These are phyloP conservation scores for Lophius americanus DNA, from an alignment of 2,797 vertebrate genomes.

Conservation along the genomic window DNA sequence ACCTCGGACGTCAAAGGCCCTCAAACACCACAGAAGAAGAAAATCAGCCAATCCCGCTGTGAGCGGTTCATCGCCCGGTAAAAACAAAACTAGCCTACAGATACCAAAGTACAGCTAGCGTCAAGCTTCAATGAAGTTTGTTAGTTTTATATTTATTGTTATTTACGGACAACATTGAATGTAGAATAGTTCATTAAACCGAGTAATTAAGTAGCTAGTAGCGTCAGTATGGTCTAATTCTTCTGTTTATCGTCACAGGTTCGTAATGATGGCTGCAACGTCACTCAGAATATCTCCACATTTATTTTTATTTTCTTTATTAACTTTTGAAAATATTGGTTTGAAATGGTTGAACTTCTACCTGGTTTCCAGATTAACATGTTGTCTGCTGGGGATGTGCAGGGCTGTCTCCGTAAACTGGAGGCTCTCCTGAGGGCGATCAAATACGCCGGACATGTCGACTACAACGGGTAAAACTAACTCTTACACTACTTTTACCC, in stretches of 20 bases:
- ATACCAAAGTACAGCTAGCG: background rate
- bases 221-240: no score
- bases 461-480: constrained; percentile 84
- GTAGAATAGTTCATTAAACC: no score
- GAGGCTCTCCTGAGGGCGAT: constrained; percentile 87
- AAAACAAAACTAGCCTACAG: constrained; percentile 28
- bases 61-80: constrained; percentile 38
- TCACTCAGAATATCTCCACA: background rate
- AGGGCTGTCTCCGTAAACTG: constrained; percentile 88
- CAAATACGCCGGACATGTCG: constrained; percentile 87
- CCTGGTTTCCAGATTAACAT: constrained; percentile 23
- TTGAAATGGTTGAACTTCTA: background rate
- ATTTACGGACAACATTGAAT: no score
- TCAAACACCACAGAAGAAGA: background rate
- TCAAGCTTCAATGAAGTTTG: background rate
- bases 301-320: no score
- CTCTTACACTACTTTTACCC: background rate
- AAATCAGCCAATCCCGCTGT: constrained; percentile 52
- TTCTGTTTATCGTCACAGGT: background rate
- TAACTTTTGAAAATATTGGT: no score
- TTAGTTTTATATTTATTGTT: no score
- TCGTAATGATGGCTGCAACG: background rate
- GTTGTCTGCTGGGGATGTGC: constrained; percentile 90
- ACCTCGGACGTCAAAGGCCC: constrained; percentile 10
- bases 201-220: no score